phyloP scores from a whole-genome alignment of 2,888 invertebrate genomes.

The Drosophila multiciliata region DNA sequence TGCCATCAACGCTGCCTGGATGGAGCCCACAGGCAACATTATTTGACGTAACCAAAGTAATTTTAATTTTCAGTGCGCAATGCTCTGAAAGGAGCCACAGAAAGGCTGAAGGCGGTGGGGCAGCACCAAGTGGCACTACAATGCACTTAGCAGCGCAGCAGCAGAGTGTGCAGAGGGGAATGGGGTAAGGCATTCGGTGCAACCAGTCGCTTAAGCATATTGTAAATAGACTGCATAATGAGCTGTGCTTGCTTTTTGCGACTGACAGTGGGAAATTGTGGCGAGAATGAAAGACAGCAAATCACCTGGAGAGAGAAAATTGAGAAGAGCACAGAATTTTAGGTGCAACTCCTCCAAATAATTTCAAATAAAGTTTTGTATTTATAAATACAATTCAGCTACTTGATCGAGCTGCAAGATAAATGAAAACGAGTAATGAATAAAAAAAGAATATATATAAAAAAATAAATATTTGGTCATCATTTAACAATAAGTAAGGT shows the following conservation, averaged over 20 bases:
- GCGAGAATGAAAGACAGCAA: constrained; percentile 42
- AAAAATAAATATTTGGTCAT: too few relatives aligned
- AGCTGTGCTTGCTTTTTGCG: constrained; percentile 71
- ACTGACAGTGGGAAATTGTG: constrained; percentile 71
- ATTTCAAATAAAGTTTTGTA: constrained; percentile 17
- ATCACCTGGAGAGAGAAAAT: constrained; percentile 1
- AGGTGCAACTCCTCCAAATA: constrained; percentile 21
- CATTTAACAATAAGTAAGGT: background rate
- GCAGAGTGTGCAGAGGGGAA: background rate
- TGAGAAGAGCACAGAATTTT: constrained; percentile 10
- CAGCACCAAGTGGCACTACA: constrained; percentile 72
- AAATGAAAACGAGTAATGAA: background rate
- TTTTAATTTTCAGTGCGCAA: constrained; percentile 73
- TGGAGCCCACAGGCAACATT: constrained; percentile 74
- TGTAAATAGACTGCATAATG: constrained; percentile 79
- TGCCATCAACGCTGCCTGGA: constrained; percentile 48
- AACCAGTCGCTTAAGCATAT: constrained; percentile 72
- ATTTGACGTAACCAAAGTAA: constrained; percentile 79
- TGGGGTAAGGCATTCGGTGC: constrained; percentile 2
- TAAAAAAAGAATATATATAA: background rate
- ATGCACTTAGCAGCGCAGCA: constrained; percentile 56
- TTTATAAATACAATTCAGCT: background rate
- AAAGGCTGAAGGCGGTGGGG: constrained; percentile 7
- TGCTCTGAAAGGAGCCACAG: constrained; percentile 47
- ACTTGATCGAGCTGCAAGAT: background rate